Evolutionary conservation across 2,888 invertebrate genomes (phyloP), one percentile per base, ranked within the genome.

Genomic region (Sphecodes monilicornis): DNA sequence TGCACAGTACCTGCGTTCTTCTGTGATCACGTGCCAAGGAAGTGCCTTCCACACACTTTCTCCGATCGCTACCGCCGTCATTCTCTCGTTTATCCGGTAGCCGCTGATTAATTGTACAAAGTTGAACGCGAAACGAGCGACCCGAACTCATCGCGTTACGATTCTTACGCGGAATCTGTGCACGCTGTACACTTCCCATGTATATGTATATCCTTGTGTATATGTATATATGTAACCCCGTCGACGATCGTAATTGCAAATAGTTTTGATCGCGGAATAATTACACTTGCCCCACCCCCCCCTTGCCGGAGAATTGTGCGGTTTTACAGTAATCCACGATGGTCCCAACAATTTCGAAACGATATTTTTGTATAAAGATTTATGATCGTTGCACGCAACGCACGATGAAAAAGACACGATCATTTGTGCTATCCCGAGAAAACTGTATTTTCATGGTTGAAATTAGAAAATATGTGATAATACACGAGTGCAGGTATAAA

Each of bases 361-460:
- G 79, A 88, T 92, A 92, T 91, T 92, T 92, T 92, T 93, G 91
- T 92, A 89, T 91, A 91, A 71, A 85, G 88, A 89, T 92, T 89
- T 90, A 89, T 88, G 78, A 89, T 80, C 79, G 84, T 81, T 90
- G 91, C 88, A 11, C n/a, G 39, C 22, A 11, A 11, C 90, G 57
- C 83, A 66, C 13, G 4, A 13, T 82, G 43, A 16, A 13, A 22
- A n/a, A 36, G 54, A 32, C 64, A 32, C 46, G 57, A 88, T 82
- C 84, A 84, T 70, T 80, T 85, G 83, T 87, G 84, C 80, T 73
- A 89, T 88, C 84, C 87, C 88, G 10, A 66, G 32, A 86, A 89
- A 87, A 89, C 86, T 86, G 89, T 89, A 89, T 89, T 91, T 91
- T 89, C 90, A 90, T 91, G 84, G 84, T 88, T 89, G 88, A 87